These are phyloP conservation scores for Lates calcarifer DNA, from an alignment of 2,113 vertebrate genomes.

Conservation along the genomic window DNA sequence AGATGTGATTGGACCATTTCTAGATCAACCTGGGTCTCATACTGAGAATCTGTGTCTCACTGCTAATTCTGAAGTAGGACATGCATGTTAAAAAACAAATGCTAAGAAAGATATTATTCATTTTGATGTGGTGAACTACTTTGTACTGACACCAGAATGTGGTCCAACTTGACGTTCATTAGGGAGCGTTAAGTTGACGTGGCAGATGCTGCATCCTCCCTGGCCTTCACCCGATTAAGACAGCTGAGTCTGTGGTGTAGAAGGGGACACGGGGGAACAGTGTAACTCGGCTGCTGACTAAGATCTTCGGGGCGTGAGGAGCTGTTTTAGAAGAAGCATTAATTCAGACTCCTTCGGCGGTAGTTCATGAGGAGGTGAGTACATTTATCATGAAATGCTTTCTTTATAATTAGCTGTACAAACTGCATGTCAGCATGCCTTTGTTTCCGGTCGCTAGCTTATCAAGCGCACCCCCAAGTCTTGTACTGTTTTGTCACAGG, in stretches of 20 bases:
- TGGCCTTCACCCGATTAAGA: slow-evolving; percentile 64
- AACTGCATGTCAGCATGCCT: slow-evolving; percentile 58
- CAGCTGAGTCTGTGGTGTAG: slow-evolving; percentile 56
- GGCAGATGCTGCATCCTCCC: slow-evolving; percentile 64
- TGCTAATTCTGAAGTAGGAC: slow-evolving; percentile 62
- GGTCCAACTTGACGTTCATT: slow-evolving; percentile 60
- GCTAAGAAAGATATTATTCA: slow-evolving; percentile 39
- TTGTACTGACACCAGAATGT: slow-evolving; percentile 34
- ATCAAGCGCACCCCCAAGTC: slow-evolving; percentile 20
- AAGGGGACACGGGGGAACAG: slow-evolving; percentile 51
- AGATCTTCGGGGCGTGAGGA: slow-evolving; percentile 55
- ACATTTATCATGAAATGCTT: slow-evolving; percentile 67
- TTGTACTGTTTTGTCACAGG: slow-evolving; percentile 43
- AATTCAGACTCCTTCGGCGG: slow-evolving; percentile 63
- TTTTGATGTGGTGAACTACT: slow-evolving; percentile 60
- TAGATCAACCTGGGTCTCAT: slow-evolving; percentile 16
- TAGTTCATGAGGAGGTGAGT: slow-evolving; percentile 60
- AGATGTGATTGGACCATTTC: slow-evolving; percentile 31
- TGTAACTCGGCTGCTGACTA: slow-evolving; percentile 69
- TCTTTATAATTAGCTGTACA: slow-evolving; percentile 69
- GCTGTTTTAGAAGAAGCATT: slow-evolving; percentile 61
- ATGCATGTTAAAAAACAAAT: slow-evolving; percentile 42
- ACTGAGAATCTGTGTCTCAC: slow-evolving; percentile 26
- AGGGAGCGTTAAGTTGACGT: slow-evolving; percentile 48
- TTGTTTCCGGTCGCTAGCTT: slow-evolving; percentile 58